Percentiles rank a stretch among this genome's conserved stretches.
phyloP scores from a whole-genome alignment of 2,113 vertebrate genomes.

The Neogale vison region DNA sequence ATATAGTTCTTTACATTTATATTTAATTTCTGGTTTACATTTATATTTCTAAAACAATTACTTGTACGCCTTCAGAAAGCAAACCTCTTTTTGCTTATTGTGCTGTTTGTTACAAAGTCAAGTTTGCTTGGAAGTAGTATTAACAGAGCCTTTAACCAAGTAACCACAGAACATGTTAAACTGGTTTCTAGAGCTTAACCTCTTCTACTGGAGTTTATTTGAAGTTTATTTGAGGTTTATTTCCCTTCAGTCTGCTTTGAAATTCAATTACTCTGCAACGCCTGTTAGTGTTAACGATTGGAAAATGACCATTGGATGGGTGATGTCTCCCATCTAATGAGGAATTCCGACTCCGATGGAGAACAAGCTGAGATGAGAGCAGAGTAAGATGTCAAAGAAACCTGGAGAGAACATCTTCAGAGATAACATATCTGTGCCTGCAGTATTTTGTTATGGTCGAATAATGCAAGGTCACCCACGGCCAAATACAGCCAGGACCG shows the following conservation, averaged over 20 bases:
- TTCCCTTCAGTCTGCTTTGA: constrained; percentile 42
- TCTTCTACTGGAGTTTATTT: constrained; percentile 29
- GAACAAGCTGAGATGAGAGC: neutral
- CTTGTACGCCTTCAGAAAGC: neutral
- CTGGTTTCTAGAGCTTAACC: constrained; percentile 58
- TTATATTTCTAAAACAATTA: neutral
- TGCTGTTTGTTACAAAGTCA: constrained; percentile 10
- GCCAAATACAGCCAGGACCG: neutral
- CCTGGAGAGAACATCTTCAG: neutral
- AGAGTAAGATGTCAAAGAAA: neutral
- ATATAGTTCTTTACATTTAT: neutral
- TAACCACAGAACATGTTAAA: constrained; percentile 56
- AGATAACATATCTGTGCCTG: neutral
- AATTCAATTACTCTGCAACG: constrained; percentile 31
- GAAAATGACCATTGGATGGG: neutral
- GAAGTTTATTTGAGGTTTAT: constrained; percentile 54
- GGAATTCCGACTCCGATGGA: neutral
- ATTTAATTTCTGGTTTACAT: neutral
- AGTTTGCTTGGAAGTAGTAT: neutral
- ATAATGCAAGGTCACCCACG: neutral
- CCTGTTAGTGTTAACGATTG: neutral
- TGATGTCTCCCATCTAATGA: neutral
- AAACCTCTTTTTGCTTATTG: neutral
- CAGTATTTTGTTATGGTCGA: neutral
- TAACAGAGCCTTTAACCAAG: neutral